Percentiles rank a stretch among this genome's conserved stretches.
Conservation (phyloP, 2,113 vertebrate genomes). For the Callipepla californica region DNA sequence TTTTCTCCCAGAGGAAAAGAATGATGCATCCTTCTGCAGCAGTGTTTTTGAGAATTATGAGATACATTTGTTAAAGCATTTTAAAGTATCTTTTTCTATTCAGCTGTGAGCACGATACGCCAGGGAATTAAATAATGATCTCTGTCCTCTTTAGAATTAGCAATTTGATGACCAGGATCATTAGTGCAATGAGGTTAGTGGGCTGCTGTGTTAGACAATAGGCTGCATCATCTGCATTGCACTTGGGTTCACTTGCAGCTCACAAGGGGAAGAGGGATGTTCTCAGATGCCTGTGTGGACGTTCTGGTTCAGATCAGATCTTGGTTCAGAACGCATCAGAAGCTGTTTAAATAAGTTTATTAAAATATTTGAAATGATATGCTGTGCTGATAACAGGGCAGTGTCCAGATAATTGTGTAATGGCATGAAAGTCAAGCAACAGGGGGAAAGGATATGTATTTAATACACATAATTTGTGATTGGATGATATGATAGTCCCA, state of each 20-base stretch:
- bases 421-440: constrained; percentile 11
- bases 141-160: not conserved
- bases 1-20: not conserved
- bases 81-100: not conserved
- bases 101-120: not conserved
- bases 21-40: not conserved
- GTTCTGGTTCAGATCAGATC: not conserved
- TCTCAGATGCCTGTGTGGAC: not conserved
- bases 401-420: not conserved
- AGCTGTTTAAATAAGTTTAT: not conserved
- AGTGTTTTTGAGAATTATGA: not conserved
- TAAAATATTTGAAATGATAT: not conserved
- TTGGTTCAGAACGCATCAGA: not conserved
- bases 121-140: not conserved
- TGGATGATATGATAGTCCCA: not conserved
- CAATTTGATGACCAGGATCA: not conserved
- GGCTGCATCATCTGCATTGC: not conserved
- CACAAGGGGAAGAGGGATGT: not conserved
- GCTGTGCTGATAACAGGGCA: not conserved
- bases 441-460: constrained; percentile 3
- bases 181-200: not conserved
- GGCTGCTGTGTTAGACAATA: not conserved
- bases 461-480: constrained; percentile 25
- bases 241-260: not conserved
- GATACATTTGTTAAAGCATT: not conserved